phyloP scores from a whole-genome alignment of 1,140 invertebrate species.

The Archivesica marissinica region DNA sequence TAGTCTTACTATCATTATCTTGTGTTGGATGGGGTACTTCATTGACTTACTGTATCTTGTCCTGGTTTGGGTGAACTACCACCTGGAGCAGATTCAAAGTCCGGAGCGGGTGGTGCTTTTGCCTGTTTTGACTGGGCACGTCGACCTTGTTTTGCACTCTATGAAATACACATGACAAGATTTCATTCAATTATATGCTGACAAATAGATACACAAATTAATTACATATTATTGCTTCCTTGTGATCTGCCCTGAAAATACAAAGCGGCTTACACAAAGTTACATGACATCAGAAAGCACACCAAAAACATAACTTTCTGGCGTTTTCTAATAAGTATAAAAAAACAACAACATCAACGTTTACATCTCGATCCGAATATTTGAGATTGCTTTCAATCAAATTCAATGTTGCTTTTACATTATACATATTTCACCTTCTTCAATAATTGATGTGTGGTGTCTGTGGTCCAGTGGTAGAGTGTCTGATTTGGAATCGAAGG shows the following conservation, averaged over 20 bases:
- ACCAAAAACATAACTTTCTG: background rate
- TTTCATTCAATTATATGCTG: too few relatives aligned
- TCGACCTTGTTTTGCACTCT: conserved; percentile 45
- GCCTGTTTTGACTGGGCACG: conserved; percentile 24
- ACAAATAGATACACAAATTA: too few relatives aligned
- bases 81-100: conserved; percentile 30
- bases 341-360: background rate
- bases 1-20: too few relatives aligned
- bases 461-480: too few relatives aligned
- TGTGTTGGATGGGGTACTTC: too few relatives aligned
- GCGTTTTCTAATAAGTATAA: background rate
- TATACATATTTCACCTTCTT: too few relatives aligned
- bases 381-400: too few relatives aligned
- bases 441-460: too few relatives aligned
- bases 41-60: conserved; percentile 1
- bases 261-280: background rate
- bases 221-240: too few relatives aligned
- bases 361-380: too few relatives aligned
- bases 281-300: background rate
- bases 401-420: too few relatives aligned
- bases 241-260: background rate
- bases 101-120: conserved; percentile 45
- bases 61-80: background rate
- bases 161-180: background rate
- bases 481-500: too few relatives aligned